A percentile compares a stretch with the other conserved stretches of the same genome.
These are phyloP conservation scores for Temnothorax rugatulus DNA, from an alignment of 2,888 invertebrate species.

Conservation along the genomic window DNA sequence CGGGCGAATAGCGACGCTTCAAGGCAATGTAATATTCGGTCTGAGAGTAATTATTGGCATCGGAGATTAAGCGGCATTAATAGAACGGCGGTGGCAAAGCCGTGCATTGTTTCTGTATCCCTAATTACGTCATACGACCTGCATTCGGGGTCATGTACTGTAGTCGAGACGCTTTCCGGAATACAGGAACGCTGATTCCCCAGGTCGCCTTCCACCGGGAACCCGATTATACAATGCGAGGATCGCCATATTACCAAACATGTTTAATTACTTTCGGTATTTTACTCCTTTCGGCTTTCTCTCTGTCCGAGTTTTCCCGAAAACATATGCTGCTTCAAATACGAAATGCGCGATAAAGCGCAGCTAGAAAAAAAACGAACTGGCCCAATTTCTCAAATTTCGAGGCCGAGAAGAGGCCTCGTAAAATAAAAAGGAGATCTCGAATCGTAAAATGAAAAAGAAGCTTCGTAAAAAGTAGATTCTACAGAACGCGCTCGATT, in stretches of 20 bases:
- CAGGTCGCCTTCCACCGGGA: neutral
- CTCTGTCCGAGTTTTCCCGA: neutral
- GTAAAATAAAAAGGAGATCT: neutral
- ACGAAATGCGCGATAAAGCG: neutral
- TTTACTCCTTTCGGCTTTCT: neutral
- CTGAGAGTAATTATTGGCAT: constrained; percentile 50
- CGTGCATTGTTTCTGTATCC: constrained; percentile 47
- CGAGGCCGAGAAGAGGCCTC: neutral
- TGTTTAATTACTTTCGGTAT: neutral
- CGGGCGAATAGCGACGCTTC: constrained; percentile 21
- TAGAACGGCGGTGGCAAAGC: constrained; percentile 31
- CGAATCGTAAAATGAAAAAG: no score
- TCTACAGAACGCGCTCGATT: neutral
- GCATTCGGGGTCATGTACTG: constrained; percentile 31
- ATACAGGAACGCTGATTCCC: constrained; percentile 8
- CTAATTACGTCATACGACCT: constrained; percentile 52
- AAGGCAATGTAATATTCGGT: constrained; percentile 51
- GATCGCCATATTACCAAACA: neutral
- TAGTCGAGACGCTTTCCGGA: constrained; percentile 30
- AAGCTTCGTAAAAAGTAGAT: neutral
- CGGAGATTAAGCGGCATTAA: constrained; percentile 48
- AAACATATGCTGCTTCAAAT: neutral
- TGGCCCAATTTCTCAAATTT: neutral
- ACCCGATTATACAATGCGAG: neutral
- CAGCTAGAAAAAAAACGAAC: neutral